These are phyloP conservation scores for Pollenia labialis DNA, from an alignment of 2,888 invertebrate species.

Conservation along the genomic window DNA sequence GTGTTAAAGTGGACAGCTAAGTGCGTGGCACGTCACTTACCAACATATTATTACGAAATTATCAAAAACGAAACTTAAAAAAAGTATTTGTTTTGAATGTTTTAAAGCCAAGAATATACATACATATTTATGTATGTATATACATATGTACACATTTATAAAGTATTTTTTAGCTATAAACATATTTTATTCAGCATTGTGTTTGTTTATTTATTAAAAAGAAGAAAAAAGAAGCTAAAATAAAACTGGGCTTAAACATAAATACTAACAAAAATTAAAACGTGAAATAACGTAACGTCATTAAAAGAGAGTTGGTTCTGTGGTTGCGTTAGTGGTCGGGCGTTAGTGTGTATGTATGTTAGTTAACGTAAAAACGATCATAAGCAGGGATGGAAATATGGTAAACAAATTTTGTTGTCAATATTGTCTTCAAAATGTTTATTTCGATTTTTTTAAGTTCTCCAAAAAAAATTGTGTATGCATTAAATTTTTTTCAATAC, in stretches of 20 bases:
- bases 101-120: neutral
- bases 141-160: too few species aligned
- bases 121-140: too few species aligned
- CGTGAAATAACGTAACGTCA: slow-evolving; percentile 52
- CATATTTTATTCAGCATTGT: neutral
- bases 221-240: slow-evolving; percentile 27
- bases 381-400: slow-evolving; percentile 26
- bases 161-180: too few species aligned
- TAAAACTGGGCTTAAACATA: slow-evolving; percentile 59
- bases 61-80: slow-evolving; percentile 23
- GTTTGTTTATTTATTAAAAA: slow-evolving; percentile 46
- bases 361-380: slow-evolving; percentile 53
- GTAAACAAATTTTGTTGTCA: neutral
- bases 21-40: neutral
- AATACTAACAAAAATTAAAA: slow-evolving; percentile 22
- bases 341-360: slow-evolving; percentile 15
- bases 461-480: too few species aligned
- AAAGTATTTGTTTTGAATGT: slow-evolving; percentile 28
- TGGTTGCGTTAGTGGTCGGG: slow-evolving; percentile 14
- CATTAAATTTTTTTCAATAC: too few species aligned
- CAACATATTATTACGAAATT: slow-evolving; percentile 67
- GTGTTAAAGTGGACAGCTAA: slow-evolving; percentile 20
- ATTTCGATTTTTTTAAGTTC: too few species aligned
- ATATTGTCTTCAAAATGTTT: too few species aligned
- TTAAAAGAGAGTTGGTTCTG: slow-evolving; percentile 59